Evolutionary conservation across 2,113 vertebrate genomes (phyloP).

Genomic region (Murina feae): DNA sequence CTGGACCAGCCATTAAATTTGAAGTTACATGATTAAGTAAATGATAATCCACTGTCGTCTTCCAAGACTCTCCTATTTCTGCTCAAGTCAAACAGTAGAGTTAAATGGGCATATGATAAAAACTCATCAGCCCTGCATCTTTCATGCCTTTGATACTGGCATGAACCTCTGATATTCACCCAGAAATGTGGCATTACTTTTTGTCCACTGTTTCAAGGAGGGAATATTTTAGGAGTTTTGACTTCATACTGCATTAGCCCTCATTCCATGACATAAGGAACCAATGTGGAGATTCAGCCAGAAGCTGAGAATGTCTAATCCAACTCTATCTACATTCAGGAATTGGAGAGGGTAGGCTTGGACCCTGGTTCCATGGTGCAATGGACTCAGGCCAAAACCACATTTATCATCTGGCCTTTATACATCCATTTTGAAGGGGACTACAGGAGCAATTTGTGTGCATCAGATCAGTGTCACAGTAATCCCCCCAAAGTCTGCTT

Average conservation of each 20-base stretch:
- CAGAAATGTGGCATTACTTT: neutral
- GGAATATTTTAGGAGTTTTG: neutral
- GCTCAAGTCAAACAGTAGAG: neutral
- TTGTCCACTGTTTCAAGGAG: neutral
- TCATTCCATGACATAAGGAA: neutral
- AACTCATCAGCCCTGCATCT: neutral
- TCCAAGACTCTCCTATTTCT: neutral
- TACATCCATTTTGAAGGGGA: neutral
- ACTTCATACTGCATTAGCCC: neutral
- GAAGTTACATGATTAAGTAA: neutral
- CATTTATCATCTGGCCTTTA: neutral
- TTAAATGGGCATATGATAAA: neutral
- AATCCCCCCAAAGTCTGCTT: neutral
- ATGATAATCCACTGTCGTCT: neutral
- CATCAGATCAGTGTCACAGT: neutral
- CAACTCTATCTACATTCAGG: neutral
- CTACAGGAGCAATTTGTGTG: neutral
- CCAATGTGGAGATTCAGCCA: neutral
- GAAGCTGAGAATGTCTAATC: neutral
- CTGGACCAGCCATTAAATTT: neutral
- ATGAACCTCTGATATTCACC: neutral
- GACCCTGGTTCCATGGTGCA: neutral
- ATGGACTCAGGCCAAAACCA: neutral
- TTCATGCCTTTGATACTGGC: neutral
- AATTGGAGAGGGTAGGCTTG: neutral